Conservation (phyloP, 1,140 invertebrate genomes). For the Drosophila persimilis region DNA sequence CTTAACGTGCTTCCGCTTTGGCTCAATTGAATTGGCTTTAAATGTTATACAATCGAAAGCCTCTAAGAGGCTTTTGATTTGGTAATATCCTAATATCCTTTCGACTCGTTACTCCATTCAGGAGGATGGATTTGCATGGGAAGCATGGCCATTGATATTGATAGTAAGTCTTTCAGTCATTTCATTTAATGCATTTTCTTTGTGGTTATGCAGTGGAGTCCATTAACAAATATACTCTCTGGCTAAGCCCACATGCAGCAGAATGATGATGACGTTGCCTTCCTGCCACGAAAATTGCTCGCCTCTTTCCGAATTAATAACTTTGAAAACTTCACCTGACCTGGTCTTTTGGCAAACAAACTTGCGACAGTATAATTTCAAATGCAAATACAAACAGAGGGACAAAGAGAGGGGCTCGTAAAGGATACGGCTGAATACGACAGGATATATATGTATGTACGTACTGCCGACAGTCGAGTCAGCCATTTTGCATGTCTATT, state of each 20-base stretch:
- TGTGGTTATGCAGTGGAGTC: background rate
- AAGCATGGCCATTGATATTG: slow-evolving; percentile 1
- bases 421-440: slow-evolving; percentile 15
- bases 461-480: slow-evolving; percentile 11
- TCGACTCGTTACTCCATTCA: too few relatives aligned
- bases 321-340: slow-evolving; percentile 44
- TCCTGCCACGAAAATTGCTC: slow-evolving; percentile 3
- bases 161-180: slow-evolving; percentile 5
- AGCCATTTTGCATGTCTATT: slow-evolving; percentile 53
- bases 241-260: background rate
- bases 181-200: slow-evolving; percentile 28
- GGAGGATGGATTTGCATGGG: background rate
- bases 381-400: slow-evolving; percentile 37
- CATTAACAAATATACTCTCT: slow-evolving; percentile 38
- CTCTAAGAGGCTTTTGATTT: slow-evolving; percentile 31
- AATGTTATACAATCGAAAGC: slow-evolving; percentile 32
- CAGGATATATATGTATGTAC: too few relatives aligned
- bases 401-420: background rate
- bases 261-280: background rate
- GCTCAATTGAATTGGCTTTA: slow-evolving; percentile 39
- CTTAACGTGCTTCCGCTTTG: slow-evolving; percentile 28
- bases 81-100: too few relatives aligned
- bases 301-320: slow-evolving; percentile 39
- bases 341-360: slow-evolving; percentile 18
- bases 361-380: slow-evolving; percentile 36